Evolutionary conservation across 2,797 vertebrate species (phyloP).

Genomic region (Sparus aurata): DNA sequence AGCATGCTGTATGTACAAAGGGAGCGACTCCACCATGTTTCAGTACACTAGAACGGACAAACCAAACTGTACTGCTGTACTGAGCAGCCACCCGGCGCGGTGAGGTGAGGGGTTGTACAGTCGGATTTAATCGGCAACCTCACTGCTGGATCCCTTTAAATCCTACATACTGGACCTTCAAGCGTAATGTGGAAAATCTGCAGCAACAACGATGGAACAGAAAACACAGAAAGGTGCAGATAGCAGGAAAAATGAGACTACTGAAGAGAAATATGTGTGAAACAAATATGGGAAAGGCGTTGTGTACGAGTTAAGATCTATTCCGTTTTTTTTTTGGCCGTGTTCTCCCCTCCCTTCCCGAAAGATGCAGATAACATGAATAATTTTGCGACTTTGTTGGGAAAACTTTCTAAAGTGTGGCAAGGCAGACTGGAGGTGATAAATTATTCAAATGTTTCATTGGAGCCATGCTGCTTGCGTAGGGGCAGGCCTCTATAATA

Average conservation of each 20-base stretch:
- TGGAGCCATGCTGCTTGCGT: constrained; percentile 74
- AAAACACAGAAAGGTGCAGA: neutral
- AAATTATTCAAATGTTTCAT: constrained; percentile 83
- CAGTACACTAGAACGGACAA: too few species aligned
- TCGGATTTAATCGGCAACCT: too few species aligned
- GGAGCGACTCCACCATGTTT: too few species aligned
- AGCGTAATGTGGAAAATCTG: neutral
- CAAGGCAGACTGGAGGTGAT: constrained; percentile 77
- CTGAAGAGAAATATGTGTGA: constrained; percentile 5
- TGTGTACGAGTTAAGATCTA: constrained; percentile 2
- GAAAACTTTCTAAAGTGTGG: constrained; percentile 79
- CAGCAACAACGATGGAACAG: neutral
- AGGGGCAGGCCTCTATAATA: constrained; percentile 79
- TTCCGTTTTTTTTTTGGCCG: constrained; percentile 28
- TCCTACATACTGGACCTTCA: too few species aligned
- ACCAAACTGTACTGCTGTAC: too few species aligned
- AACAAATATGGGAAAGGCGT: constrained; percentile 19
- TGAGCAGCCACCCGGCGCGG: too few species aligned
- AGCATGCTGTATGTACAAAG: too few species aligned
- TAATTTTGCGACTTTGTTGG: constrained; percentile 82
- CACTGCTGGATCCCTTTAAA: too few species aligned
- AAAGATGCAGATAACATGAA: constrained; percentile 79
- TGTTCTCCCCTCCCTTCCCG: constrained; percentile 43
- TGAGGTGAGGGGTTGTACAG: too few species aligned
- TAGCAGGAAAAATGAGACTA: neutral